phyloP scores from a whole-genome alignment of 2,888 invertebrate genomes.

The Cacoxenus indagator region DNA sequence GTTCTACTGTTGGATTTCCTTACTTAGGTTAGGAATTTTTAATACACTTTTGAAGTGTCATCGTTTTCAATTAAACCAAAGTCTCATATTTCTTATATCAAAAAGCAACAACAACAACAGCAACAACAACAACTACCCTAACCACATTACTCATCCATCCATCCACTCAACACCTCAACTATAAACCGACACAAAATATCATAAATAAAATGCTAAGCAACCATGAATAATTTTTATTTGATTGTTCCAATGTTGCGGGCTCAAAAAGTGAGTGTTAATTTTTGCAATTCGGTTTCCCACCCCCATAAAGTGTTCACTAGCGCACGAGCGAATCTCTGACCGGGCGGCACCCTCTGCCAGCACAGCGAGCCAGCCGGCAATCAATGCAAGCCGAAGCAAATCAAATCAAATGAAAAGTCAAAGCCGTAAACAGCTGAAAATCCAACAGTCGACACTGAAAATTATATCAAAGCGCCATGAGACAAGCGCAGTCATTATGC shows the following conservation, averaged over 20 bases:
- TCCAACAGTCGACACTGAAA: constrained; percentile 28
- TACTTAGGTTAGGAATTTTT: too few relatives aligned
- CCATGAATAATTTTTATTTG: constrained; percentile 59
- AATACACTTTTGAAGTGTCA: too few relatives aligned
- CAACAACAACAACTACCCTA: too few relatives aligned
- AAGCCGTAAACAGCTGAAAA: constrained; percentile 54
- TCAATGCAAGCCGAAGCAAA: constrained; percentile 33
- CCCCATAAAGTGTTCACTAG: background rate
- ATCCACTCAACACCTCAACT: too few relatives aligned
- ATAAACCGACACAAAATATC: background rate
- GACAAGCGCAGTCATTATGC: constrained; percentile 19
- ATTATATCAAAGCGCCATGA: constrained; percentile 22
- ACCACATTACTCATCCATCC: too few relatives aligned
- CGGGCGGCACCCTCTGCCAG: constrained; percentile 8
- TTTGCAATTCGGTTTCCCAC: constrained; percentile 14
- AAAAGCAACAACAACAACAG: too few relatives aligned
- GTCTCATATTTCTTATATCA: too few relatives aligned
- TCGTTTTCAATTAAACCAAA: too few relatives aligned
- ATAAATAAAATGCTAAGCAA: constrained; percentile 41
- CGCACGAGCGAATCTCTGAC: constrained; percentile 30
- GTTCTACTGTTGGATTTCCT: too few relatives aligned
- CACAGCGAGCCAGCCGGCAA: background rate
- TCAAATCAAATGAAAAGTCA: constrained; percentile 63
- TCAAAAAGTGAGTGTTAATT: constrained; percentile 54
- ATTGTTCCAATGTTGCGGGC: constrained; percentile 55